These are phyloP conservation scores for Patella vulgata DNA, from an alignment of 1,140 invertebrate species.

Conservation along the genomic window DNA sequence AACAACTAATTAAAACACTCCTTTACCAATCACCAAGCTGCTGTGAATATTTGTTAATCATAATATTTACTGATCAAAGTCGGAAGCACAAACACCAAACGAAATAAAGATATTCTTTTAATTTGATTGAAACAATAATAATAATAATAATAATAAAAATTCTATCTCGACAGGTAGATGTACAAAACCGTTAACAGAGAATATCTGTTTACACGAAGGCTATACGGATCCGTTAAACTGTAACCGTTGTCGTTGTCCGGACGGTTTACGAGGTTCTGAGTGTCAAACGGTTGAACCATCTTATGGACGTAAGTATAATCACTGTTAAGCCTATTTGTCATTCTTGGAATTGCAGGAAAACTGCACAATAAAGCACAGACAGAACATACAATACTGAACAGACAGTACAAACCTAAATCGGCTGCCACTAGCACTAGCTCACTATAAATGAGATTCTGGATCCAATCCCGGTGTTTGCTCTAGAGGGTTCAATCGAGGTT, in stretches of 20 bases:
- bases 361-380: neutral
- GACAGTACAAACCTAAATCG: neutral
- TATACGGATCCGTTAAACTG: slow-evolving; percentile 63
- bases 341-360: neutral
- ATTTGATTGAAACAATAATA: too few relatives aligned
- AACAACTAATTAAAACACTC: too few relatives aligned
- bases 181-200: slow-evolving; percentile 18
- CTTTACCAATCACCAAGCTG: too few relatives aligned
- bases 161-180: slow-evolving; percentile 56
- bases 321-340: slow-evolving; percentile 1
- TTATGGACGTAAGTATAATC: slow-evolving; percentile 22
- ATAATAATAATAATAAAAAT: too few relatives aligned
- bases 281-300: slow-evolving; percentile 47
- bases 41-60: too few relatives aligned
- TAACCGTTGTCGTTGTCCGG: slow-evolving; percentile 55
- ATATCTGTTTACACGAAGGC: slow-evolving; percentile 54
- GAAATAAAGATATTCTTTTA: too few relatives aligned
- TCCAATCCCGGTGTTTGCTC: neutral
- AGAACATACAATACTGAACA: neutral
- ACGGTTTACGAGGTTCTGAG: slow-evolving; percentile 49
- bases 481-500: neutral
- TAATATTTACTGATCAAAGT: too few relatives aligned
- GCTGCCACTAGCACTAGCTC: neutral
- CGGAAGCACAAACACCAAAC: too few relatives aligned
- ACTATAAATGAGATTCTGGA: neutral